Conservation (phyloP, 2,888 invertebrate genomes). For the Synergus laeviventris region DNA sequence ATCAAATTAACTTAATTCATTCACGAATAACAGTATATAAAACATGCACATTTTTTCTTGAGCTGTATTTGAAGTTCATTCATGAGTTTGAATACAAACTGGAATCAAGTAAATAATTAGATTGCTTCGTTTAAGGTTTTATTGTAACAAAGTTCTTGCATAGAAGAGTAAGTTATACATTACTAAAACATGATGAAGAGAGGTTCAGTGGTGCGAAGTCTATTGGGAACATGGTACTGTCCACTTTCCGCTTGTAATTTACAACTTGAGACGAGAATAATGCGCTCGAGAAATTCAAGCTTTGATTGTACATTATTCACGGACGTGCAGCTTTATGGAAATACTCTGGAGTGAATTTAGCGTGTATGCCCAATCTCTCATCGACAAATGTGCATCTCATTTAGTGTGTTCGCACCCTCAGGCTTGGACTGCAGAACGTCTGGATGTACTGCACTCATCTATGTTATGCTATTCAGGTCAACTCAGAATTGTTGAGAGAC, state of each 20-base stretch:
- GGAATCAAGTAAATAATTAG: not conserved
- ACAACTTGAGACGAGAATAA: slow-evolving; percentile 1
- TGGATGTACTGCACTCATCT: slow-evolving; percentile 41
- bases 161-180: not conserved
- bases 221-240: slow-evolving; percentile 9
- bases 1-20: slow-evolving; percentile 27
- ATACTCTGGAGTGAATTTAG: slow-evolving; percentile 22
- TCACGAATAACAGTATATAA: not conserved
- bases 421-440: slow-evolving; percentile 19
- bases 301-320: slow-evolving; percentile 1
- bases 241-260: slow-evolving; percentile 4
- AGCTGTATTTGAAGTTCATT: not conserved
- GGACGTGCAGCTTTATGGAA: slow-evolving; percentile 7
- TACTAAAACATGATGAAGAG: not conserved
- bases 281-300: slow-evolving; percentile 20
- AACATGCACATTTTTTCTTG: not conserved
- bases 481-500: slow-evolving; percentile 49
- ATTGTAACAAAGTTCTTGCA: not conserved
- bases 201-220: not conserved
- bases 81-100: not conserved
- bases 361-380: slow-evolving; percentile 9
- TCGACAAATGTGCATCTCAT: slow-evolving; percentile 18
- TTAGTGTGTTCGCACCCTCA: slow-evolving; percentile 29
- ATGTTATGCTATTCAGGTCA: slow-evolving; percentile 63
- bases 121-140: not conserved